Evolutionary conservation across 1,140 invertebrate species (phyloP).

Genomic region (Zaprionus capensis): DNA sequence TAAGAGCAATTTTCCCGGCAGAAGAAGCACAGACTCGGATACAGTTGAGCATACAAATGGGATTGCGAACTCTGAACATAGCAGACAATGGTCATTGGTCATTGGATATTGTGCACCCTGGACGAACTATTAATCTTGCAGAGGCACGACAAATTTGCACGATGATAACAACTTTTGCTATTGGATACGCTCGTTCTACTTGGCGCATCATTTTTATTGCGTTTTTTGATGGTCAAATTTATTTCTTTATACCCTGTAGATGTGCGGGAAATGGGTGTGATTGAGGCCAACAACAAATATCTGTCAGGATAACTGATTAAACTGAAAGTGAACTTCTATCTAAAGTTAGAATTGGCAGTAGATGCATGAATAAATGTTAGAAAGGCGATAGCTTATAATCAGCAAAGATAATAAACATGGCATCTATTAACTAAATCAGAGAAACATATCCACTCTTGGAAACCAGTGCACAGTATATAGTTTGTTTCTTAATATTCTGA

Average conservation of each 20-base stretch:
- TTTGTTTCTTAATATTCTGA: neutral
- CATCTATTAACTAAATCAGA: neutral
- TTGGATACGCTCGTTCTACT: slow-evolving; percentile 38
- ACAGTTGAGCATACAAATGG: slow-evolving; percentile 62
- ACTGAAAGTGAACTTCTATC: neutral
- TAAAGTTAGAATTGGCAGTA: neutral
- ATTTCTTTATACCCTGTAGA: slow-evolving; percentile 6
- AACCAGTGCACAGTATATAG: neutral
- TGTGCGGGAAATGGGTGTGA: neutral
- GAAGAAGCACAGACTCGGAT: neutral
- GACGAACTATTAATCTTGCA: slow-evolving; percentile 69
- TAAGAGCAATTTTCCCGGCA: slow-evolving; percentile 48
- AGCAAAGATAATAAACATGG: too few relatives aligned
- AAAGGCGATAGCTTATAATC: too few relatives aligned
- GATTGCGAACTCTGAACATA: too few relatives aligned
- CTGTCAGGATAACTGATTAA: neutral
- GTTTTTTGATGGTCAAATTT: slow-evolving; percentile 44
- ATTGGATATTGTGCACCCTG: slow-evolving; percentile 20
- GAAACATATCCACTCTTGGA: neutral
- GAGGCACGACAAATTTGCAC: slow-evolving; percentile 30
- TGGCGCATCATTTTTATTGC: slow-evolving; percentile 71
- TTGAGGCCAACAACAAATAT: neutral
- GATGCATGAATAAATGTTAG: too few relatives aligned
- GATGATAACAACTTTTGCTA: slow-evolving; percentile 50
- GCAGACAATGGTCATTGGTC: neutral